Evolutionary conservation across 37 sponge, comb jelly and placozoan species (phyloP).

Genomic region (Diacarnus erythraeanus): DNA sequence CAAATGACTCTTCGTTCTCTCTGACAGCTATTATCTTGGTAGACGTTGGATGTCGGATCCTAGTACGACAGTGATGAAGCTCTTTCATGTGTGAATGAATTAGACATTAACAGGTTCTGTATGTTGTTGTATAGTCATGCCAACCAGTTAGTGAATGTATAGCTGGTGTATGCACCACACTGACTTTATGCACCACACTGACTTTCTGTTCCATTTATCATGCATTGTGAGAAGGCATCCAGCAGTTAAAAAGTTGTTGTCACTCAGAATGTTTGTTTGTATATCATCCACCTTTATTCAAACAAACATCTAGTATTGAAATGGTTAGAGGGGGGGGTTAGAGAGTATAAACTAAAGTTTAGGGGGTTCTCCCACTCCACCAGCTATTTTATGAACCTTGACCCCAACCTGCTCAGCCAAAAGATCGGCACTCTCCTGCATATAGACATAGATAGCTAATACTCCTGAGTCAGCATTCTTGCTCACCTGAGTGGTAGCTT

Average conservation of each 20-base stretch:
- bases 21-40: constrained; percentile 16
- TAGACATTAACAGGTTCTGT: neutral
- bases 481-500: constrained; percentile 83
- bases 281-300: no score
- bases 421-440: constrained; percentile 47
- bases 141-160: neutral
- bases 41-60: neutral
- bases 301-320: no score
- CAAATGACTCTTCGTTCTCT: neutral
- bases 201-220: no score
- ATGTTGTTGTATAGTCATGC: neutral
- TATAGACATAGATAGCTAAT: neutral
- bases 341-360: no score
- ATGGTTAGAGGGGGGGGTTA: no score
- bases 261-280: no score
- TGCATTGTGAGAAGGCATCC: no score
- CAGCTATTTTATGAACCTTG: constrained; percentile 63
- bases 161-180: neutral
- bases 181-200: no score
- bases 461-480: neutral
- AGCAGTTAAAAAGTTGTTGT: no score
- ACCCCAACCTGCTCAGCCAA: constrained; percentile 45
- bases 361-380: constrained; percentile 55
- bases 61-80: neutral
- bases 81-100: constrained; percentile 14